Evolutionary conservation across 1,140 invertebrate species (phyloP).

Genomic region (Bombus affinis): DNA sequence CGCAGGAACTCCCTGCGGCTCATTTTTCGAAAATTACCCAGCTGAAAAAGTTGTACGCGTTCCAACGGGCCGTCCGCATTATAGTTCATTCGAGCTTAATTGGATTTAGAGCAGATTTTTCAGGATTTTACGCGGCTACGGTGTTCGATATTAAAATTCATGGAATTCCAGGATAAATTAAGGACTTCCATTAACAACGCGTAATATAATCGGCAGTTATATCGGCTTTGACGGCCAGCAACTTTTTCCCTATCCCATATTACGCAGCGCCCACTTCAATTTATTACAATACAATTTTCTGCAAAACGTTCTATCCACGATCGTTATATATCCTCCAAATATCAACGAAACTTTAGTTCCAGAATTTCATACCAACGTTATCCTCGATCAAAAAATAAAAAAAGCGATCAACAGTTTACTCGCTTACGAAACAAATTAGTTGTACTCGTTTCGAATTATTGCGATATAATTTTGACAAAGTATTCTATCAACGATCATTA

Average conservation of each 20-base stretch:
- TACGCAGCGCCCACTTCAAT: not conserved
- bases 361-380: too few species aligned
- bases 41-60: not conserved
- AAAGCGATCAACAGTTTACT: too few species aligned
- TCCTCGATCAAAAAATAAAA: not conserved
- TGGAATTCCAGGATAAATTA: slow-evolving; percentile 1
- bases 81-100: not conserved
- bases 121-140: not conserved
- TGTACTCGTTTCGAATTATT: too few species aligned
- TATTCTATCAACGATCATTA: too few species aligned
- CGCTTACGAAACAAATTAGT: too few species aligned
- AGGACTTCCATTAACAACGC: not conserved
- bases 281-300: not conserved
- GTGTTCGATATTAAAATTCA: slow-evolving; percentile 10
- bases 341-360: not conserved
- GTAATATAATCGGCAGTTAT: not conserved
- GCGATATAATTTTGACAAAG: too few species aligned
- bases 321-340: not conserved
- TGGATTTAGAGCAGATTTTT: not conserved
- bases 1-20: too few species aligned
- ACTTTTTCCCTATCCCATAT: not conserved
- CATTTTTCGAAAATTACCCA: not conserved
- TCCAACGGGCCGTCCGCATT: too few species aligned
- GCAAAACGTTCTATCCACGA: not conserved
- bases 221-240: not conserved